Base-by-base conservation (phyloP, 2,888 invertebrate genomes). In the Cetonia aurata region DNA sequence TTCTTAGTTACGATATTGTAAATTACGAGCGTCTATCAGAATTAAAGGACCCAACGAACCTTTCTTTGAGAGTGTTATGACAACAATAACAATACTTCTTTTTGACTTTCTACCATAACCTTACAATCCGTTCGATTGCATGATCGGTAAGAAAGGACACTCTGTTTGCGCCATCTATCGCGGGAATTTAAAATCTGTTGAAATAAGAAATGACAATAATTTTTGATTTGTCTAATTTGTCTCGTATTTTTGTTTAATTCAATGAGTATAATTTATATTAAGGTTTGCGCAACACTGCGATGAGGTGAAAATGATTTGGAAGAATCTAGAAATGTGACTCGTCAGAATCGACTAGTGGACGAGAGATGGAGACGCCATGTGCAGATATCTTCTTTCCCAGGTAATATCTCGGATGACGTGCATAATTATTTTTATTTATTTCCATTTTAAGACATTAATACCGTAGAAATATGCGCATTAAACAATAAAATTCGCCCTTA, bases 1-100 rank as follows among this genome's bases (percentile, higher is more conserved):
- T 79, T 17, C 12, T 71, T 60, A 60, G 13, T 46, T 13, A 46
- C 46, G n/a, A 12, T 50, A 4, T n/a, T 60, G 12, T 3, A 15
- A 46, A 44, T 15, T n/a, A 70, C 66, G 69, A 67, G 19, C n/a
- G 3, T 55, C 10, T 59, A 25, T 13, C 31, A 37, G 15, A 50
- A 50, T n/a, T 50, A 52, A 19, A 17, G 13, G 37, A 50, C 15
- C 37, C 50, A 41, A 17, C 37, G 13, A 37, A 50, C 33, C 37
- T 41, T 15, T 67, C 42, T 67, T 67, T 44, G 33, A 67, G 53
- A 55, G 42, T 46, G 46, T 46, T 46, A 56, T 56, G 67, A 41
- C 67, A 42, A 67, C 67, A 67, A 56, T 53, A 8, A 31, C n/a
- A 41, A 59, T 1, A 15, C 13, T 44, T 59, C 10, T 68, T 57